Evolutionary conservation across 2,797 vertebrate genomes (phyloP).

Genomic region (Rhodeus uyekii): DNA sequence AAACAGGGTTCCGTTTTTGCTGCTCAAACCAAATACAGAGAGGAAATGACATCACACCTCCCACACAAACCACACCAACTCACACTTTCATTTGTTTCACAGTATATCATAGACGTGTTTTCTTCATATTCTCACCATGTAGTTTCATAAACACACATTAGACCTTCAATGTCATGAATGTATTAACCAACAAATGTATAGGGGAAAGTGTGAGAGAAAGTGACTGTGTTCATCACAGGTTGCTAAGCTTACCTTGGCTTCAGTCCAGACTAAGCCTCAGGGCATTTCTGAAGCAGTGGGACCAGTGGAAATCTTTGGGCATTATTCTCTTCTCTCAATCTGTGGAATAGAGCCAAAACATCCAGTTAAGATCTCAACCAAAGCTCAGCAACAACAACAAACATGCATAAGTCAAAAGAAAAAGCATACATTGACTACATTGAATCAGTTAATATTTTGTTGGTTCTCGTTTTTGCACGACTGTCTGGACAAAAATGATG

Average conservation of each 20-base stretch:
- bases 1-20: conserved; percentile 44
- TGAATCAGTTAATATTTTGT: not conserved
- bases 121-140: not conserved
- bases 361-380: conserved; percentile 27
- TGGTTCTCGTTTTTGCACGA: not conserved
- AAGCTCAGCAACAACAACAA: not conserved
- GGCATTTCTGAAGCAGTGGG: conserved; percentile 77
- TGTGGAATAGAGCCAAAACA: conserved; percentile 10
- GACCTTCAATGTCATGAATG: not conserved
- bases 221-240: not conserved
- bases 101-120: not conserved
- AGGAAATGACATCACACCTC: conserved; percentile 56
- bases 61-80: conserved; percentile 53
- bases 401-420: too few species aligned
- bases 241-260: conserved; percentile 74
- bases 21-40: conserved; percentile 24
- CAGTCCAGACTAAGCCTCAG: conserved; percentile 80
- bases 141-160: not conserved
- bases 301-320: conserved; percentile 71
- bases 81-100: conserved; percentile 49
- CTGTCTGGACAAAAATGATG: not conserved
- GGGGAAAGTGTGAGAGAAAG: not conserved
- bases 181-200: conserved; percentile 3
- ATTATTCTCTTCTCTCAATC: conserved; percentile 74
- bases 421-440: too few species aligned